phyloP scores from a whole-genome alignment of 1,140 invertebrate genomes.

The Odontomachus brunneus region DNA sequence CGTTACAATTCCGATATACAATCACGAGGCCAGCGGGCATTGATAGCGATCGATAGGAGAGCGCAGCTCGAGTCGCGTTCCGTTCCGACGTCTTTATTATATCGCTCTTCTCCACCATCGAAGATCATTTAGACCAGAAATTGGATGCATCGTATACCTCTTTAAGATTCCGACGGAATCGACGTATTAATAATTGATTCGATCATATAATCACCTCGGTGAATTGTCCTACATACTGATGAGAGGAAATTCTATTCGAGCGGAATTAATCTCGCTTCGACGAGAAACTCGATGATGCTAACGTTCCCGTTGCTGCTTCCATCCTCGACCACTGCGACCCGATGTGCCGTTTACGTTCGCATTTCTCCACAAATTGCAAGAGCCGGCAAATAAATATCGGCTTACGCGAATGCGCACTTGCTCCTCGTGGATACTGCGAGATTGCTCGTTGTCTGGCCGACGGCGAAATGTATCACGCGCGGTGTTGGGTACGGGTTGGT shows the following conservation, averaged over 20 bases:
- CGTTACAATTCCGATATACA: constrained; percentile 37
- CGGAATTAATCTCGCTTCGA: neutral
- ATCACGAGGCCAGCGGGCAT: constrained; percentile 1
- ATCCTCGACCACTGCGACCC: neutral
- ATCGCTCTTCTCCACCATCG: too few relatives aligned
- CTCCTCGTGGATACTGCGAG: neutral
- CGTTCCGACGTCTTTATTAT: neutral
- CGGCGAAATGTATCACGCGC: constrained; percentile 29
- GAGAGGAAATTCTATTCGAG: neutral
- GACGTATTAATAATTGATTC: too few relatives aligned
- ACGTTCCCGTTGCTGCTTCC: neutral
- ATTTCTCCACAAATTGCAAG: constrained; percentile 33
- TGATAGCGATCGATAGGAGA: neutral
- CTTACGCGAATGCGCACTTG: neutral
- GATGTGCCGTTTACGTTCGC: neutral
- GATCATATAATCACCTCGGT: too few relatives aligned
- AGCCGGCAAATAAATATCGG: constrained; percentile 45
- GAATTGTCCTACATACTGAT: too few relatives aligned
- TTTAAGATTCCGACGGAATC: too few relatives aligned
- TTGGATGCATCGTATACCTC: too few relatives aligned
- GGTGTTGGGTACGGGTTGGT: constrained; percentile 16
- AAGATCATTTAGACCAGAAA: too few relatives aligned
- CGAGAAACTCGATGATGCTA: neutral
- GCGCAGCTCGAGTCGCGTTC: neutral
- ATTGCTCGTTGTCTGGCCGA: constrained; percentile 36